A percentile compares a stretch with the other conserved stretches of the same genome.
phyloP scores from a whole-genome alignment of 2,797 vertebrate genomes.

The Lacerta viridis region DNA sequence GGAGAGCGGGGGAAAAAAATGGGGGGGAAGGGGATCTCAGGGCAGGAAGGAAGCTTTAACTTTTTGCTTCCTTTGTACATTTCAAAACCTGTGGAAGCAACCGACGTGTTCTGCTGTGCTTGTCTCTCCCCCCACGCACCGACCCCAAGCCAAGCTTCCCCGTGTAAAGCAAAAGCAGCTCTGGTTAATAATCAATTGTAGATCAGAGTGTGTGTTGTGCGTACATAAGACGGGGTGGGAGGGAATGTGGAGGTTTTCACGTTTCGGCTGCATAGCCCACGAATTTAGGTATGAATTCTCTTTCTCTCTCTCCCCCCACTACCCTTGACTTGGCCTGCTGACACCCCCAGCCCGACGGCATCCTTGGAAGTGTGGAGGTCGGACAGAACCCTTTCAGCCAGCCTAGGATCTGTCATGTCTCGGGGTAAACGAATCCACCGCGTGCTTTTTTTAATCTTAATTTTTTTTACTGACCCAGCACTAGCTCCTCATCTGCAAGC shows the following conservation, averaged over 20 bases:
- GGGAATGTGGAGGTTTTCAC: conserved; percentile 89
- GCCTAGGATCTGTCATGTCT: conserved; percentile 28
- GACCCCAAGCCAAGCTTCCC: neutral
- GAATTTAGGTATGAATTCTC: conserved; percentile 89
- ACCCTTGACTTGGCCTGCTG: neutral
- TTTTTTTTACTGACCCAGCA: neutral
- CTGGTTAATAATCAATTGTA: conserved; percentile 93
- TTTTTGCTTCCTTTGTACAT: conserved; percentile 48
- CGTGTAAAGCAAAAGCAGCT: conserved; percentile 56
- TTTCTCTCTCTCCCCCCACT: conserved; percentile 25
- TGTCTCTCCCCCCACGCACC: neutral
- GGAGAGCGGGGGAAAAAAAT: fast-evolving
- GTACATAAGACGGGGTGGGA: conserved; percentile 88
- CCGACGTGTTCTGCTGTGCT: conserved; percentile 17
- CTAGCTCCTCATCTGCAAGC: conserved; percentile 12
- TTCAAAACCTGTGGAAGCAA: conserved; percentile 43
- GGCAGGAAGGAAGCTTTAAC: neutral
- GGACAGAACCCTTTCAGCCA: conserved; percentile 21
- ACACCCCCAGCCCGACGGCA: conserved; percentile 40
- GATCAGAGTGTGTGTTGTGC: conserved; percentile 68
- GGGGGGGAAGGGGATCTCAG: too few species aligned
- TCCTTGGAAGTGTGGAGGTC: conserved; percentile 41
- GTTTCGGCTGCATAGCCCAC: conserved; percentile 87
- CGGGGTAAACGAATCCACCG: conserved; percentile 27
- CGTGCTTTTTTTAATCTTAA: neutral